Evolutionary conservation across 2,113 vertebrate genomes (phyloP).

Genomic region (Bombycilla garrulus): DNA sequence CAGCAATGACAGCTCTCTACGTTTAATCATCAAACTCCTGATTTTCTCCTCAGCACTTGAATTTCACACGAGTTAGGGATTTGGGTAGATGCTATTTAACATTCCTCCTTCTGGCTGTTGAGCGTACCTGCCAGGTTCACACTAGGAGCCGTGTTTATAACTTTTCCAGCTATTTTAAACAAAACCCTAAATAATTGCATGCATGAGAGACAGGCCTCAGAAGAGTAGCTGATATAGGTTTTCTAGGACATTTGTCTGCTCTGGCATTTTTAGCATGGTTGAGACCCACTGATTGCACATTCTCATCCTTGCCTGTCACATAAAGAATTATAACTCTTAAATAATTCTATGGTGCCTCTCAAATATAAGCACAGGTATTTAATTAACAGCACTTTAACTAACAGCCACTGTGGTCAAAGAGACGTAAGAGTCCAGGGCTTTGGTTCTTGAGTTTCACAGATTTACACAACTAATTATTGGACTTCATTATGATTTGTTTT

Average conservation of each 20-base stretch:
- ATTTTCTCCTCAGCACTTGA: slow-evolving; percentile 57
- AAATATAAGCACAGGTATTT: neutral
- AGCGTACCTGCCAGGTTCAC: neutral
- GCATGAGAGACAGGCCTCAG: neutral
- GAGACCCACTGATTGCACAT: neutral
- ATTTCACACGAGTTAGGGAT: slow-evolving; percentile 48
- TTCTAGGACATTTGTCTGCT: neutral
- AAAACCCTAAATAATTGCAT: slow-evolving; percentile 37
- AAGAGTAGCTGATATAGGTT: neutral
- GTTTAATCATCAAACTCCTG: slow-evolving; percentile 66
- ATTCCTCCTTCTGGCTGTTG: neutral
- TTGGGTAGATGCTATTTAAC: slow-evolving; percentile 35
- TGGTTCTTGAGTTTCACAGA: neutral
- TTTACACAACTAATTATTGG: neutral
- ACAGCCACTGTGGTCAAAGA: neutral
- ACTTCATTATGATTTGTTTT: neutral
- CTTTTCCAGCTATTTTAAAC: slow-evolving; percentile 62
- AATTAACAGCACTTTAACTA: neutral
- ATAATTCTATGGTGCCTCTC: neutral
- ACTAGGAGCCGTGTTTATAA: slow-evolving; percentile 20
- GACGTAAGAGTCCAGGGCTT: neutral
- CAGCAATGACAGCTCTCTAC: slow-evolving; percentile 64
- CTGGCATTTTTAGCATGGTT: neutral
- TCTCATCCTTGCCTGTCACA: neutral
- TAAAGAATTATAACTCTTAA: neutral